A percentile compares a stretch with the other conserved stretches of the same genome.
phyloP scores from a whole-genome alignment of 1,140 invertebrate genomes.

The Habropoda laboriosa region DNA sequence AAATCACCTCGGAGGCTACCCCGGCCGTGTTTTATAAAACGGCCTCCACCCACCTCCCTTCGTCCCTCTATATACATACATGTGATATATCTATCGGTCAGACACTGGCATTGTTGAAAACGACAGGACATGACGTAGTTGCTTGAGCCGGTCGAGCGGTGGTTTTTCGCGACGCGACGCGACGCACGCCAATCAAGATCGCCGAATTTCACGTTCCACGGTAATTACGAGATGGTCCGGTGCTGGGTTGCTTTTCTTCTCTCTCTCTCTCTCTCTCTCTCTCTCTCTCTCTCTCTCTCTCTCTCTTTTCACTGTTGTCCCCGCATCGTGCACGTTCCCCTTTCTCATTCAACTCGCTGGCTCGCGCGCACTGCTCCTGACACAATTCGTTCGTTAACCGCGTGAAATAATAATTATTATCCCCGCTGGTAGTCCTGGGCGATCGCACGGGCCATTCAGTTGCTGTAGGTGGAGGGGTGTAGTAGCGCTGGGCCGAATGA shows the following conservation, averaged over 20 bases:
- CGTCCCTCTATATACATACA: too few species aligned
- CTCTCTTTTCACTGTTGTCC: too few species aligned
- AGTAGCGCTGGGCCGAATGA: constrained; percentile 32
- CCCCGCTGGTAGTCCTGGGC: constrained; percentile 52
- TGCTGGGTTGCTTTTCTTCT: background rate
- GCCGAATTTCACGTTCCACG: constrained; percentile 53
- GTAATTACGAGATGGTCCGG: constrained; percentile 54
- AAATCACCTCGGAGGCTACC: background rate
- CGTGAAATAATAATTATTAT: constrained; percentile 74
- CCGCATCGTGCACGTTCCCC: background rate
- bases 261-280: background rate
- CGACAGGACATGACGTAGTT: background rate
- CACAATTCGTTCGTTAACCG: constrained; percentile 74
- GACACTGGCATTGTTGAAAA: background rate
- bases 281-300: background rate
- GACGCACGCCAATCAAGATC: constrained; percentile 57
- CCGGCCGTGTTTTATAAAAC: background rate
- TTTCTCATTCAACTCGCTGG: background rate
- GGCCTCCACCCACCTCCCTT: background rate
- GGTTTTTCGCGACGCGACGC: background rate
- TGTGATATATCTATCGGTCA: too few species aligned
- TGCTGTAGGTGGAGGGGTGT: constrained; percentile 10
- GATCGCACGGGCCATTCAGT: constrained; percentile 48
- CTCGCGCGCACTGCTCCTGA: constrained; percentile 61
- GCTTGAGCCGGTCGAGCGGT: background rate